Evolutionary conservation across 2,113 vertebrate species (phyloP), one percentile per base, ranked within the genome.

Genomic region (Strigops habroptila): DNA sequence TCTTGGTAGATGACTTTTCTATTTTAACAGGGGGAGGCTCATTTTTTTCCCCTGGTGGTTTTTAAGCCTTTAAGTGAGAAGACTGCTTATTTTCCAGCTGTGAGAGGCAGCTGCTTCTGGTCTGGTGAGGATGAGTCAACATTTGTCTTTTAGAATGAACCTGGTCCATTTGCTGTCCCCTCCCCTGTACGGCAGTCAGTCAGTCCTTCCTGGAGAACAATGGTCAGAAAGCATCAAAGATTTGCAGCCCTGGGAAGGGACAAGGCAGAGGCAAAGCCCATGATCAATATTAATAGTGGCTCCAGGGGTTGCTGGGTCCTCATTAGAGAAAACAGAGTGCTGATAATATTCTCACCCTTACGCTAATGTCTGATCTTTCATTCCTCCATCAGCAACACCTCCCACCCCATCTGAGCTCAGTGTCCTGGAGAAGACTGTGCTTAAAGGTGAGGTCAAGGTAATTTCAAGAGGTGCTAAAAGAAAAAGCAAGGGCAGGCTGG

Each of bases 371-470:
- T 95, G 73, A 48, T 81, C 87, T 84, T 90, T 84, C 84, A 73
- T 68, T 78, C 37, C 70, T 78, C 62, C 14, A 5, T 90, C 93
- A 93, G 69, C 51, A 81, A 28, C 79, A 86, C 57, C 48, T 88
- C 64, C 68, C 49, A 91, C 57, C 75, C 51, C 0, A 2, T 84
- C 64, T 94, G 82, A 90, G 78, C 69, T 84, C 74, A 75, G 44
- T 77, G 57, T 80, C 78, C 91, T 91, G 57, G 44, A 88, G 64
- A 91, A 91, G 44, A 64, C 19, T 33, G 3, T 70, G 82, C 46
- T 62, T 86, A 84, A 94, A 95, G 57, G 80, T 79, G 90, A 96
- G 85, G 91, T 83, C 91, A 75, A 93, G 79, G 74, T 93, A 91
- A 87, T 94, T 95, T 92, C 39, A 67, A 93, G 91, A 83, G 41